Conservation (phyloP, 1,140 invertebrate species). For the Monochamus saltuarius region DNA sequence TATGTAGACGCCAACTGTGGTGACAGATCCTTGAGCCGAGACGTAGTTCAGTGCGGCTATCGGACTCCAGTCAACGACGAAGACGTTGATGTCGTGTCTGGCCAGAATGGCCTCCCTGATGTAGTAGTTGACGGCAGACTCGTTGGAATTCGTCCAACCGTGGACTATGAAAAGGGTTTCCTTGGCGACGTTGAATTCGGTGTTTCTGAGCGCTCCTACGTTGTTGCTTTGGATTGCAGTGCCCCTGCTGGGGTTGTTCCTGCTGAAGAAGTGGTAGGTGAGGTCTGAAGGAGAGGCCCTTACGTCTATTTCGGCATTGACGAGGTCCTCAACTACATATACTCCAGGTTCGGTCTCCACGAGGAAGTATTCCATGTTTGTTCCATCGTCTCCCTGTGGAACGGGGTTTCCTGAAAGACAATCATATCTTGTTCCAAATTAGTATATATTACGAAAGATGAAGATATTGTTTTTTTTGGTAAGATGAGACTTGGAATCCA, state of each 20-base stretch:
- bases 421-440: too few relatives aligned
- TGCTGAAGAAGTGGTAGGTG: neutral
- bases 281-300: neutral
- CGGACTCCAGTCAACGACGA: conserved; percentile 60
- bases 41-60: conserved; percentile 49
- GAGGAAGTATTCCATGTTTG: neutral
- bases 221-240: too few relatives aligned
- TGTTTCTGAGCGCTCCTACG: too few relatives aligned
- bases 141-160: conserved; percentile 48
- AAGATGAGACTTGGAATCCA: too few relatives aligned
- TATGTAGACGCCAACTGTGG: conserved; percentile 55
- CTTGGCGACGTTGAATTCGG: neutral
- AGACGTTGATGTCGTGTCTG: conserved; percentile 56
- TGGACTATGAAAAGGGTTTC: conserved; percentile 49
- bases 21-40: conserved; percentile 54
- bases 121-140: conserved; percentile 42
- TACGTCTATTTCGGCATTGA: neutral
- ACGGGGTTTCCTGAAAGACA: too few relatives aligned
- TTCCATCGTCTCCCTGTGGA: too few relatives aligned
- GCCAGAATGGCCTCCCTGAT: conserved; percentile 49
- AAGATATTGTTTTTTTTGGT: too few relatives aligned
- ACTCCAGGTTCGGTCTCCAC: neutral
- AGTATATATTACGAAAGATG: too few relatives aligned
- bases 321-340: neutral
- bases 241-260: neutral